Evolutionary conservation across 2,113 vertebrate genomes (phyloP).

Genomic region (Camelus bactrianus): DNA sequence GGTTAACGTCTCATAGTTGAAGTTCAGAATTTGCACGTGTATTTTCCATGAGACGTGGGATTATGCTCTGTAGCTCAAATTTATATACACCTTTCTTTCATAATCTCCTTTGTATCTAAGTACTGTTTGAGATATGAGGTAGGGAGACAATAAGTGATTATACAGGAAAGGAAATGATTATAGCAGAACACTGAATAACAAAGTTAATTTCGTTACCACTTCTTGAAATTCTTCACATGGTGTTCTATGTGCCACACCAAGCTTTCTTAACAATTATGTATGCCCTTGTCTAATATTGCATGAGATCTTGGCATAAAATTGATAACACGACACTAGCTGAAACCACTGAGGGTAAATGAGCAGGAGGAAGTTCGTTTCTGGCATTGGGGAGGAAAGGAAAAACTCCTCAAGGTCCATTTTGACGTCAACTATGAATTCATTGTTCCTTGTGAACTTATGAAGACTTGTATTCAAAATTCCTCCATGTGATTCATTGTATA

Average conservation of each 20-base stretch:
- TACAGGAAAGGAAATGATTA: constrained; percentile 17
- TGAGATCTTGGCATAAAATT: constrained; percentile 3
- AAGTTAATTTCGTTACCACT: constrained; percentile 8
- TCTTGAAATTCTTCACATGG: not conserved
- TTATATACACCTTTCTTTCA: not conserved
- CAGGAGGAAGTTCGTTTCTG: not conserved
- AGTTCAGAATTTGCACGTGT: not conserved
- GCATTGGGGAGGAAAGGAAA: constrained; percentile 24
- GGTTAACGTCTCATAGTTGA: not conserved
- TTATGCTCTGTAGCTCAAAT: not conserved
- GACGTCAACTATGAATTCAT: constrained; percentile 37
- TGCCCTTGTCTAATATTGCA: not conserved
- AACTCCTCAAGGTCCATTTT: constrained; percentile 40
- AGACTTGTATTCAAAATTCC: constrained; percentile 57
- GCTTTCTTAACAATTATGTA: constrained; percentile 32
- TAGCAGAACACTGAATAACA: not conserved
- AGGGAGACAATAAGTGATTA: not conserved
- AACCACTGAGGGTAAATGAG: not conserved
- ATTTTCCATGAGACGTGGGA: constrained; percentile 18
- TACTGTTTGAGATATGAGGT: not conserved
- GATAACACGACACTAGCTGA: constrained; percentile 1
- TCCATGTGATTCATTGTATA: constrained; percentile 37
- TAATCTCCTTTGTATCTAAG: not conserved
- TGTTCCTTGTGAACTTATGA: constrained; percentile 33
- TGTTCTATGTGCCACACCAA: not conserved